Conservation (phyloP, 2,888 invertebrate genomes). For the Ormyrus nitidulus region DNA sequence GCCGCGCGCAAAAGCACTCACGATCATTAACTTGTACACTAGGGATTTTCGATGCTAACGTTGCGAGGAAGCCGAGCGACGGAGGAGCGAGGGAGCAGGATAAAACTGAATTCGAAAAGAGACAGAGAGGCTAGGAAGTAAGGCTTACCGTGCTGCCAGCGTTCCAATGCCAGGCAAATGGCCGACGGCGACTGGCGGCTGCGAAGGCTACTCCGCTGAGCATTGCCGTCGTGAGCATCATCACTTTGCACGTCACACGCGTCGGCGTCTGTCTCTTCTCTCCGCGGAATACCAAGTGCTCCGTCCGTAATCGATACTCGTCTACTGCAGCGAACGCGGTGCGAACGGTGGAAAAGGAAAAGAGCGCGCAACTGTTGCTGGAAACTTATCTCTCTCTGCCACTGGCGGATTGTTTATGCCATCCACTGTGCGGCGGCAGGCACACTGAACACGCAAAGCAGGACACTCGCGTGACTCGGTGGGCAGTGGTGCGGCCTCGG, state of each 20-base stretch:
- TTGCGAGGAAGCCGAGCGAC: no score
- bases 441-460: no score
- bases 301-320: not conserved
- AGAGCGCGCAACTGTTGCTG: not conserved
- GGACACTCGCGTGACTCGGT: conserved; percentile 42
- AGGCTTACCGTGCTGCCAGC: no score
- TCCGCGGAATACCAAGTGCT: not conserved
- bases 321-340: not conserved
- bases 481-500: not conserved
- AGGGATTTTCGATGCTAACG: no score
- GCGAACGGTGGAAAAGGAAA: not conserved
- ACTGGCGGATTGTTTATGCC: not conserved
- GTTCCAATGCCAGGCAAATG: conserved; percentile 46
- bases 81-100: no score
- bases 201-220: no score
- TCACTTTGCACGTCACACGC: conserved; percentile 43
- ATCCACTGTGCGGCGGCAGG: not conserved
- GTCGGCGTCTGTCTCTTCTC: conserved; percentile 10
- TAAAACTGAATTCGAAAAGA: no score
- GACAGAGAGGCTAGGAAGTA: no score
- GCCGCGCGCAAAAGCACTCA: no score
- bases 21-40: no score
- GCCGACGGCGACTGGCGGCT: conserved; percentile 53
- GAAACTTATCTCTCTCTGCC: no score
- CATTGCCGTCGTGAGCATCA: not conserved